phyloP scores from a whole-genome alignment of 2,888 invertebrate species.

The Leptinotarsa peninsularis region DNA sequence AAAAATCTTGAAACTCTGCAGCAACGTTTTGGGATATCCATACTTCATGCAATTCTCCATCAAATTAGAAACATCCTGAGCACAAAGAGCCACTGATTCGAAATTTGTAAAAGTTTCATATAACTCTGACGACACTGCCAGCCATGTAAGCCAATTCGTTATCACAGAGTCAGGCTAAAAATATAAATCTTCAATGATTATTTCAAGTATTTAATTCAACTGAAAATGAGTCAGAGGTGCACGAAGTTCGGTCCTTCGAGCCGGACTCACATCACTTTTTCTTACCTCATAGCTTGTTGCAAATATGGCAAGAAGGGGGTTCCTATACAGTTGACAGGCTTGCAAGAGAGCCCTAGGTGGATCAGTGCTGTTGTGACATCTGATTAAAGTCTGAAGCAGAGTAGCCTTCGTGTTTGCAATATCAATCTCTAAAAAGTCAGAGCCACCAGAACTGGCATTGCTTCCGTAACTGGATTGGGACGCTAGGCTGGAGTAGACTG shows the following conservation, averaged over 20 bases:
- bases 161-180: constrained; percentile 74
- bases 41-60: constrained; percentile 69
- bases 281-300: constrained; percentile 78
- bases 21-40: constrained; percentile 72
- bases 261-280: constrained; percentile 1
- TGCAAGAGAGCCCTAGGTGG: constrained; percentile 75
- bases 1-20: constrained; percentile 78
- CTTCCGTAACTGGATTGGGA: constrained; percentile 55
- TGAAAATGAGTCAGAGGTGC: no score
- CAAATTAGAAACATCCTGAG: constrained; percentile 60
- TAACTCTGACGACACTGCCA: constrained; percentile 60
- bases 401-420: constrained; percentile 61
- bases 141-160: constrained; percentile 73
- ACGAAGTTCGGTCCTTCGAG: background rate
- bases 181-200: constrained; percentile 33
- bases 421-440: constrained; percentile 67
- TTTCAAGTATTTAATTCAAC: background rate
- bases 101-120: constrained; percentile 46
- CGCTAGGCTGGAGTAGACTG: constrained; percentile 43
- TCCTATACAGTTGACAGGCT: constrained; percentile 70
- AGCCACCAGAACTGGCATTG: constrained; percentile 63
- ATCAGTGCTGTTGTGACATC: constrained; percentile 77
- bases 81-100: constrained; percentile 49
- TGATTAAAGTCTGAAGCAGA: constrained; percentile 73
- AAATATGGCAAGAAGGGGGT: constrained; percentile 74